Evolutionary conservation across 2,113 vertebrate species (phyloP).

Genomic region (Channa maculata): DNA sequence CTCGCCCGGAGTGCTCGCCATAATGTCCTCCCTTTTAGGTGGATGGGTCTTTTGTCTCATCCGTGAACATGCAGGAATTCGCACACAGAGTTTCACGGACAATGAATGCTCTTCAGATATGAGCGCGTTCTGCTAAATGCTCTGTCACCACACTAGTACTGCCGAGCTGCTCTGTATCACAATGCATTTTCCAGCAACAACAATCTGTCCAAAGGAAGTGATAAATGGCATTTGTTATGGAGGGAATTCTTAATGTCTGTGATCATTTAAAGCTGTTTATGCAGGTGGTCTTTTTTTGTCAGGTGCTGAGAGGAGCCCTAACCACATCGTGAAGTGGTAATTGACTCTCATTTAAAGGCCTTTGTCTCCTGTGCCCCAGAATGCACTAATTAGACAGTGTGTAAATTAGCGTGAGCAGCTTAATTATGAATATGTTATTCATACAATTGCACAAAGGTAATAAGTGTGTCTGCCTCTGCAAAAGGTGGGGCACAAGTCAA

Average conservation of each 20-base stretch:
- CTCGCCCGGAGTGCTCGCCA: conserved; percentile 2
- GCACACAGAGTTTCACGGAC: conserved; percentile 18
- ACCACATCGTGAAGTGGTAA: conserved; percentile 57
- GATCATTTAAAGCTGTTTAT: conserved; percentile 30
- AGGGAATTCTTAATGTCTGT: conserved; percentile 27
- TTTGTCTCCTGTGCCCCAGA: conserved; percentile 48
- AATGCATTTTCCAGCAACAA: neutral
- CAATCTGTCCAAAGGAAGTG: conserved; percentile 4
- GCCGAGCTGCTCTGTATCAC: neutral
- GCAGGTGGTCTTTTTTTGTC: conserved; percentile 12
- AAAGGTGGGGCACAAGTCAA: conserved; percentile 23
- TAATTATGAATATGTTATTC: conserved; percentile 70
- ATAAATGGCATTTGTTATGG: conserved; percentile 29
- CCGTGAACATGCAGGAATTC: neutral
- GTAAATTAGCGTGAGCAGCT: conserved; percentile 63
- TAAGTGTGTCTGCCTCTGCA: conserved; percentile 21
- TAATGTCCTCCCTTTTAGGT: conserved; percentile 19
- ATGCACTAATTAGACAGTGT: conserved; percentile 53
- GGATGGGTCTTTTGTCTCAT: conserved; percentile 23
- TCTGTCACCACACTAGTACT: conserved; percentile 13
- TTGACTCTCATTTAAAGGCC: conserved; percentile 61
- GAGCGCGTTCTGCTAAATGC: conserved; percentile 8
- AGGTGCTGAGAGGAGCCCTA: conserved; percentile 16
- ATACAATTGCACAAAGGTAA: conserved; percentile 36
- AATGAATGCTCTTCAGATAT: conserved; percentile 28